Percentiles rank a stretch among this genome's conserved stretches.
Conservation (phyloP, 2,113 vertebrate genomes). For the Nestor notabilis region DNA sequence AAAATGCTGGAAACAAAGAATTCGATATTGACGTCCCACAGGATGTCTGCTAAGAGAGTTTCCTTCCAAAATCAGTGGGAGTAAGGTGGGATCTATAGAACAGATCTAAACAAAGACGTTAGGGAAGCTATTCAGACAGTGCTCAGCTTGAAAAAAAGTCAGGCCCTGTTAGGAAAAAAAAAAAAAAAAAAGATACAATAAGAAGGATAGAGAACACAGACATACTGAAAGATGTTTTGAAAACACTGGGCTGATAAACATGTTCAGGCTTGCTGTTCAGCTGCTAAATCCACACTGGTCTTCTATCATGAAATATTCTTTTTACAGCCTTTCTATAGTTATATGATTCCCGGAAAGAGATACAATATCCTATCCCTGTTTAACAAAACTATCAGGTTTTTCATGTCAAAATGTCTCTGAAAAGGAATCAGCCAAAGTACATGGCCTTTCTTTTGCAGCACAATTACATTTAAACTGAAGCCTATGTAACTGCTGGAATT, state of each 20-base stretch:
- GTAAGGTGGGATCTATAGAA: conserved; percentile 1
- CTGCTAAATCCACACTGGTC: background rate
- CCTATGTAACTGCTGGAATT: background rate
- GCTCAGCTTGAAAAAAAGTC: conserved; percentile 33
- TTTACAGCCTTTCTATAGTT: background rate
- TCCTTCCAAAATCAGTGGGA: background rate
- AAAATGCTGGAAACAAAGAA: background rate
- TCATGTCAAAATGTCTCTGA: background rate
- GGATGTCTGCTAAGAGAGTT: conserved; percentile 8
- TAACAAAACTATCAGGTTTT: background rate
- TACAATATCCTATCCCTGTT: background rate
- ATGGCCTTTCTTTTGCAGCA: background rate
- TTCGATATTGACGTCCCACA: background rate
- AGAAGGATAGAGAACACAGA: background rate
- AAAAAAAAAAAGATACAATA: background rate
- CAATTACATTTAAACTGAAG: background rate
- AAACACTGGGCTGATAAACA: background rate
- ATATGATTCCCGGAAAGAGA: background rate
- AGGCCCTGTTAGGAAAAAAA: background rate
- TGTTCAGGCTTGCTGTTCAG: background rate
- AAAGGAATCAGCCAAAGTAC: background rate
- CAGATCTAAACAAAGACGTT: conserved; percentile 15
- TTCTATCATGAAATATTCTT: background rate
- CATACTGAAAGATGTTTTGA: background rate
- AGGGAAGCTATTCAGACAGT: conserved; percentile 38